Evolutionary conservation across 2,113 vertebrate species (phyloP).

Genomic region (Cynocephalus volans): DNA sequence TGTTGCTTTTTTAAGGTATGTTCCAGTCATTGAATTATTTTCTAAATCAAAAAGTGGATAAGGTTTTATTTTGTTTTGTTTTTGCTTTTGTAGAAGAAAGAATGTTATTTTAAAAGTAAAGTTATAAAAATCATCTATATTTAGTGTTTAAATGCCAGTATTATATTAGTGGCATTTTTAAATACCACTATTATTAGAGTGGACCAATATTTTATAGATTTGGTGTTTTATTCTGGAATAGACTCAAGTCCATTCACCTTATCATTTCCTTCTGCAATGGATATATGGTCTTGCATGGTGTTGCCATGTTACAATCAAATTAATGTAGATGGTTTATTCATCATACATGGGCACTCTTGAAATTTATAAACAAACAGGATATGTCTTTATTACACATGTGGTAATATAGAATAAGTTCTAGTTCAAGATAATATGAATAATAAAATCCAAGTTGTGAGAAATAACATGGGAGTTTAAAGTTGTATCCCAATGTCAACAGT

Average conservation of each 20-base stretch:
- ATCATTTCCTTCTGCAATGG: background rate
- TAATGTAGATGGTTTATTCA: background rate
- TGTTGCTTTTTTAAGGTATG: slow-evolving; percentile 98
- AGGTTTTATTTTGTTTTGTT: slow-evolving; percentile 19
- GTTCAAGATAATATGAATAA: background rate
- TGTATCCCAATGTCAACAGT: background rate
- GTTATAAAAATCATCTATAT: background rate
- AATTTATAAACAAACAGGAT: background rate
- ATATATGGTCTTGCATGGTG: background rate
- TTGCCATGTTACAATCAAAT: background rate
- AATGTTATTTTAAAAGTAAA: slow-evolving; percentile 52
- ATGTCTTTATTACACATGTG: background rate
- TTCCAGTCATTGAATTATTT: slow-evolving; percentile 55
- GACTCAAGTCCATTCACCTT: background rate
- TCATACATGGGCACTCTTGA: background rate
- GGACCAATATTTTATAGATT: background rate
- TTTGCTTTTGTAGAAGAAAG: slow-evolving; percentile 52
- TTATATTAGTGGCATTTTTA: background rate
- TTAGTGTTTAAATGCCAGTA: background rate
- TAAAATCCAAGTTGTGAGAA: slow-evolving; percentile 38
- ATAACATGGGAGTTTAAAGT: background rate
- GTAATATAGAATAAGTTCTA: slow-evolving; percentile 6
- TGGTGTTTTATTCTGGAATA: background rate
- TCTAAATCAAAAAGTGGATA: background rate
- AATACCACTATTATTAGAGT: background rate